Conservation (phyloP, 2,113 vertebrate genomes). For the Labeo catla region DNA sequence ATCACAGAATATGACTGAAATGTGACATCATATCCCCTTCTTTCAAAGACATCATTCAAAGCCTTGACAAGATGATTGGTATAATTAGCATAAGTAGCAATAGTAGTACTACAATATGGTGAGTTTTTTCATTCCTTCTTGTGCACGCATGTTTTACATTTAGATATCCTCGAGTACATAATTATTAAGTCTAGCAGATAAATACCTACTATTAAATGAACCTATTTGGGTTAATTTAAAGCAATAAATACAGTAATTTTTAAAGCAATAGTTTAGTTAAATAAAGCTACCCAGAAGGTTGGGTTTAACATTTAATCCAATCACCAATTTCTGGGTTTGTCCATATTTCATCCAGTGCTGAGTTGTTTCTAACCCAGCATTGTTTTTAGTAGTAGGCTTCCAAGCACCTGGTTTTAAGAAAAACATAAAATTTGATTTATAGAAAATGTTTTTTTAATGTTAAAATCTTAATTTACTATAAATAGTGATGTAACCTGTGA, state of each 20-base stretch:
- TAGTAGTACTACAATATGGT: background rate
- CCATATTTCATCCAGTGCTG: too few species aligned
- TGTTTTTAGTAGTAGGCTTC: background rate
- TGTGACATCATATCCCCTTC: conserved; percentile 62
- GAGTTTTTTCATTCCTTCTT: background rate
- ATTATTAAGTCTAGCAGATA: background rate
- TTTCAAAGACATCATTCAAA: conserved; percentile 51
- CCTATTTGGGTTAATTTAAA: too few species aligned
- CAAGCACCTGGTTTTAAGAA: background rate
- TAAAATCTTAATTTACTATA: background rate
- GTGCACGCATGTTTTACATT: background rate
- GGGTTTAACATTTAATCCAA: too few species aligned
- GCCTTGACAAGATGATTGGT: conserved; percentile 18
- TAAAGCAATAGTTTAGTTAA: too few species aligned
- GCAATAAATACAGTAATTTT: too few species aligned
- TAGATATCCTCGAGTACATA: background rate
- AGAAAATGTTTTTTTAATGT: background rate
- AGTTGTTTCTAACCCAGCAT: too few species aligned
- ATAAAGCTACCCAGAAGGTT: too few species aligned
- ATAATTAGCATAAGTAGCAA: conserved; percentile 13
- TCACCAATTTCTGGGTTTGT: too few species aligned
- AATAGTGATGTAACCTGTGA: background rate
- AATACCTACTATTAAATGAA: background rate
- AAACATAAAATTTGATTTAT: background rate
- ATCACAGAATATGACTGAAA: conserved; percentile 26